Evolutionary conservation across 1,140 invertebrate genomes (phyloP).

Genomic region (Rhopalosiphum padi): DNA sequence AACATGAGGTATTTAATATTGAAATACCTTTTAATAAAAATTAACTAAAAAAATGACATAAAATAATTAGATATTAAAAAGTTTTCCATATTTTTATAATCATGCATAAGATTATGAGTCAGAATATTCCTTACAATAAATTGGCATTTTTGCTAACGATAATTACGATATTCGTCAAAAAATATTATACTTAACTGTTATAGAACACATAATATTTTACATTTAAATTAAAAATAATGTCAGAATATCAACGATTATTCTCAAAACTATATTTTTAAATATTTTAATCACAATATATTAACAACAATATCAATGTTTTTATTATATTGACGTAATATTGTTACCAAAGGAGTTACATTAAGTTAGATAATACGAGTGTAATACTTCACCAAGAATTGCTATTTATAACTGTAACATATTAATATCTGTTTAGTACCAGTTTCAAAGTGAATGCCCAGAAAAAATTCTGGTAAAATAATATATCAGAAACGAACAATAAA

Average conservation of each 20-base stretch:
- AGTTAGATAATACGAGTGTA: neutral
- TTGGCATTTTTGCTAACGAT: neutral
- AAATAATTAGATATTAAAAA: neutral
- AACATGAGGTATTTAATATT: neutral
- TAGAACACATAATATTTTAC: neutral
- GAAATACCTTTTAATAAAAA: neutral
- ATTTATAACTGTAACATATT: constrained; percentile 14
- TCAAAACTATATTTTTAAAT: neutral
- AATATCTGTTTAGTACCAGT: neutral
- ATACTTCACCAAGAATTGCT: neutral
- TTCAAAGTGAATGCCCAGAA: neutral
- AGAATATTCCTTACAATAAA: neutral
- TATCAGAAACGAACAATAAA: neutral
- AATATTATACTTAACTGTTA: neutral
- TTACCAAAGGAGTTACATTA: neutral
- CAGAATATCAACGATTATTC: neutral
- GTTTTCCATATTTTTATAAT: neutral
- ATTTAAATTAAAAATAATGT: neutral
- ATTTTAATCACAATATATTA: neutral
- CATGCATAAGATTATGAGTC: neutral
- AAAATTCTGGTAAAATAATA: constrained; percentile 26
- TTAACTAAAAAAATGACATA: neutral
- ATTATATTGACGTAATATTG: no score
- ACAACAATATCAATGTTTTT: neutral
- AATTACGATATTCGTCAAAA: neutral